Base-by-base conservation (phyloP, 2,888 invertebrate species). In the Hemistola chrysoprasaria region DNA sequence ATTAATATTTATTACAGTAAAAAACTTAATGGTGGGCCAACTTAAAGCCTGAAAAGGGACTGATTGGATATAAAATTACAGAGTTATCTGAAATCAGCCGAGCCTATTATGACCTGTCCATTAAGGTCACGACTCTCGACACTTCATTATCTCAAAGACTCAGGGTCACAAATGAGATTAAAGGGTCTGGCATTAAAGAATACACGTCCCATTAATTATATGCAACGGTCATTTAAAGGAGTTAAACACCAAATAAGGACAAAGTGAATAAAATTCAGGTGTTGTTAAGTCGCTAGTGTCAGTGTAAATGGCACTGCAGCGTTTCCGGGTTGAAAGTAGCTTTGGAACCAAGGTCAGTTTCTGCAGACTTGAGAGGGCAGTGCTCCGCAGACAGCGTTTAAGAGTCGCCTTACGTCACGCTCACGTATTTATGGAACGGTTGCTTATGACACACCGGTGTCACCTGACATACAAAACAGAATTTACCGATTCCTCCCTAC, bases 311-410 rank as follows among this genome's bases (percentile, higher is more conserved):
- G 69, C 65, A 49, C 46, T 38, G 51, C 47, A 49, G 41, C 53
- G 65, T 60, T 80, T 83, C 83, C 83, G 82, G 78, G 80, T 82
- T 74, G 81, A 83, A 83, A 83, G 83, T 82, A 78, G 83, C 71
- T 73, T 71, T 60, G 61, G 50, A 47, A 53, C 62, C 82, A 82
- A 82, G 83, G 82, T 72, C 75, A 65, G 50, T 58, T 53, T 36
- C 53, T 47, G 45, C 68, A 33, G 56, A 56, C 62, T 59, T 8
- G 24, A 34, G 67, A 71, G 77, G 78, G 71, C 79, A 71, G 62
- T 71, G 65, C 65, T 63, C 66, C 58, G 56, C 56, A 51, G 37
- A 56, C 62, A 53, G 50, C 55, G 54, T 57, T 53, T 57, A 52
- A 41, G 41, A 36, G 24, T 34, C 10, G 32, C 50, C 63, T 70